Percentiles rank a stretch among this genome's conserved stretches.
These are phyloP conservation scores for Icerya purchasi DNA, from an alignment of 2,888 invertebrate genomes.

Conservation along the genomic window DNA sequence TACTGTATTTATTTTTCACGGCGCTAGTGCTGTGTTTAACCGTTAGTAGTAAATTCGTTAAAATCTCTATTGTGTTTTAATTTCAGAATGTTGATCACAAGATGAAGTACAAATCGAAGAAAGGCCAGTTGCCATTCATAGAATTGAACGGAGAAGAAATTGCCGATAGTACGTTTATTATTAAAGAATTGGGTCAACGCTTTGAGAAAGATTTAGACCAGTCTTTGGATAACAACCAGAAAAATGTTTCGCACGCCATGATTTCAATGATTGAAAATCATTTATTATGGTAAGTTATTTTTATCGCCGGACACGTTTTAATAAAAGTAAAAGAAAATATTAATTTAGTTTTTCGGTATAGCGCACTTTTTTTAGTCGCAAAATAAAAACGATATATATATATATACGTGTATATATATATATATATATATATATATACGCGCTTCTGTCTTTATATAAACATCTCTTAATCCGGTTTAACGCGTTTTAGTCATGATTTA, in stretches of 20 bases:
- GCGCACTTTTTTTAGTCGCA: too few species aligned
- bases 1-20: too few species aligned
- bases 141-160: conserved; percentile 88
- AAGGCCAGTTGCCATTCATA: conserved; percentile 83
- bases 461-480: too few species aligned
- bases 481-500: too few species aligned
- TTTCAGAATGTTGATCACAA: conserved; percentile 85
- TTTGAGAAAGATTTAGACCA: conserved; percentile 67
- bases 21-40: too few species aligned
- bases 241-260: conserved; percentile 72
- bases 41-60: not conserved
- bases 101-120: conserved; percentile 79
- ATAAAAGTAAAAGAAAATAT: too few species aligned
- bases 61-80: conserved; percentile 17
- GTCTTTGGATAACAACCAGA: conserved; percentile 60
- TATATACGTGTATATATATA: too few species aligned
- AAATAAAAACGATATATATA: too few species aligned
- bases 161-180: conserved; percentile 75
- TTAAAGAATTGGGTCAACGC: conserved; percentile 63
- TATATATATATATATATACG: too few species aligned
- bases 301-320: too few species aligned
- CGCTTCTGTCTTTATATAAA: too few species aligned
- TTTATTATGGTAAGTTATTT: conserved; percentile 59
- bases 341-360: too few species aligned
- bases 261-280: conserved; percentile 89